Base-by-base conservation (phyloP, 2,888 invertebrate genomes). In the Busseola fusca region DNA sequence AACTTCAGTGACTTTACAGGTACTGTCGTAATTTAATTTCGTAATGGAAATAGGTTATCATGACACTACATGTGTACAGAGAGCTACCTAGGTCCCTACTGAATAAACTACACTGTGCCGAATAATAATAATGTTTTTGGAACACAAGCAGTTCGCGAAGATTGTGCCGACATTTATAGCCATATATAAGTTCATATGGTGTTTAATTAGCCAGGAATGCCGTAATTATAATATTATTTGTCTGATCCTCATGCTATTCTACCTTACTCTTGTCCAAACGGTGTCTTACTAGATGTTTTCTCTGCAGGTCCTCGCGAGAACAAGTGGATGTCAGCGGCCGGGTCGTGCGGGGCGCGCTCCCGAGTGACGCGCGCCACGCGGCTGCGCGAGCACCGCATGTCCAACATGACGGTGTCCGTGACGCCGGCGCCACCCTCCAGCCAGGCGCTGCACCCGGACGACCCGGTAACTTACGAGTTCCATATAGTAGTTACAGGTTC, bases 401-500 rank as follows among this genome's bases (percentile, higher is more conserved):
- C 93, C 90, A 96, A 95, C 90, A 96, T 96, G 96, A 96, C 96
- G 1, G 96, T 96, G 74, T 94, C 94, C 16, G 96, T 96, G 54
- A 94, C 96, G 40, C 96, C 96, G 30, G 96, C 96, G 81, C 92
- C 94, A 50, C 88, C 88, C 40, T 82, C 84, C 58, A 85, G 74
- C 56, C 81, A 56, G 48, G 86, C 87, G 42, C 79, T 86, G 65
- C 88, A 90, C 52, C 88, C 91, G 6, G 88, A 90, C 72, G 93
- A 93, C 81, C 94, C 94, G 85, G 93, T 93, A 34, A 86, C 79
- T 25, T 42, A 21, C 54, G 14, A 14, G 1, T 16, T 67, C 37
- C 0, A 12, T 5, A 27, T 14, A 25, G 10, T 14, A 30, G 0
- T 27, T 40, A 34, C 45, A 67, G 64, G 64, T 10, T 21, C 65